Base-by-base conservation (phyloP, 2,888 invertebrate genomes). In the Drosophila paramelanica region DNA sequence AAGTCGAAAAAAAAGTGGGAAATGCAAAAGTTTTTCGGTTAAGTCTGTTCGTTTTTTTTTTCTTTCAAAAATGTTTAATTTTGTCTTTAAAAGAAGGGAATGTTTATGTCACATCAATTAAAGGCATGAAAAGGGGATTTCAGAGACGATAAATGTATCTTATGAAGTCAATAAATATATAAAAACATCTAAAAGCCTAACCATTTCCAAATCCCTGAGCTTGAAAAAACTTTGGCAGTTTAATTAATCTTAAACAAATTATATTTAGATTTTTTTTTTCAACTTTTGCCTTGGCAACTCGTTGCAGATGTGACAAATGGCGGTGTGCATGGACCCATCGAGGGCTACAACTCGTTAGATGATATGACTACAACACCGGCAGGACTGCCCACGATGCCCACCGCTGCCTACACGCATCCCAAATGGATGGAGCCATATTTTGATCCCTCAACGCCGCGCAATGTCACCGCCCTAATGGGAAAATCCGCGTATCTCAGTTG, bases 381-480 rank as follows among this genome's bases (percentile, higher is more conserved):
- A 11, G 51, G 53, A 42, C 43, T 52, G 51, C 79, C 87, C 56
- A 90, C 91, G 60, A 81, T 89, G 39, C 89, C 91, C 68, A 85
- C 90, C 52, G 84, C 77, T 57, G 89, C 88, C 65, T 92, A 92
- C 61, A 89, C 89, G 33, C 91, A 90, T 79, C 91, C 92, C 49
- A 91, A 91, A 79, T 92, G 92, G 92, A 89, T 92, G 77, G 94
- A 95, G 89, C 96, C 96, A 8, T 95, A 95, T 83, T 96, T 96
- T 92, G 96, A 96, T 93, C 94, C 94, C 62, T 94, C 94, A 81
- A 96, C 96, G 55, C 95, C 96, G 47, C 93, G 95, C 68, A 96
- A 96, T 93, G 95, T 96, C 74, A 96, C 96, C 41, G 96, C 96
- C 31, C 94, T 96, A 42, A 96, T 96, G 74, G 96, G 96, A 88